Evolutionary conservation across 2,113 vertebrate species (phyloP).

Genomic region (Actenoides hombroni): DNA sequence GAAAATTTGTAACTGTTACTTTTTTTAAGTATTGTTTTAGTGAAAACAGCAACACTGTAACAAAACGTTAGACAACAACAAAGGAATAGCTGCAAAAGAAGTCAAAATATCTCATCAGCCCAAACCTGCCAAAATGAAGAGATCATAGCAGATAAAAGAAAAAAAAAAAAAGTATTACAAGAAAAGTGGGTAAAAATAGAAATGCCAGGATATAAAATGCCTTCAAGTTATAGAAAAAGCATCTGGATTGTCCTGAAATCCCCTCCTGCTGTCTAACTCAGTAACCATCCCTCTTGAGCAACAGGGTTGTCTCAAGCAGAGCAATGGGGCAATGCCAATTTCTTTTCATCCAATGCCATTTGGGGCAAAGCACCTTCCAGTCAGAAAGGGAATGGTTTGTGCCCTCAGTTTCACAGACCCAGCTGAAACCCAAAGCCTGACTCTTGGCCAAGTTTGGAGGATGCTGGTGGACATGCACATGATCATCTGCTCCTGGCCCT

Average conservation of each 20-base stretch:
- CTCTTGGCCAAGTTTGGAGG: rapidly evolving
- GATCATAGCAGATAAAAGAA: not conserved
- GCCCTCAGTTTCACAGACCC: rapidly evolving
- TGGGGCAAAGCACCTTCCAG: not conserved
- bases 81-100: not conserved
- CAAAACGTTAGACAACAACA: not conserved
- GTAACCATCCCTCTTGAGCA: slow-evolving; percentile 22
- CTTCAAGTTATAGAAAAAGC: slow-evolving; percentile 37
- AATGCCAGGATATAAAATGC: slow-evolving; percentile 15
- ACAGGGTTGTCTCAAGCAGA: not conserved
- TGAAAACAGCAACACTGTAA: not conserved
- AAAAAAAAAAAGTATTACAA: not conserved
- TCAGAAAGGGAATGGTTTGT: not conserved
- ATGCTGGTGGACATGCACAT: rapidly evolving
- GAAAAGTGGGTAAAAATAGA: slow-evolving; percentile 52
- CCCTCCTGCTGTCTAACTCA: slow-evolving; percentile 9
- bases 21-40: rapidly evolving
- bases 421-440: not conserved
- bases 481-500: not conserved
- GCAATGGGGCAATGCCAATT: not conserved
- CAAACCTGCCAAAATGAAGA: not conserved
- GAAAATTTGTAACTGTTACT: not conserved
- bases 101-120: not conserved
- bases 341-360: not conserved
- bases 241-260: slow-evolving; percentile 58